Percentiles rank a stretch among this genome's conserved stretches.
phyloP scores from a whole-genome alignment of 2,797 vertebrate genomes.

The Sebastes oblongus region DNA sequence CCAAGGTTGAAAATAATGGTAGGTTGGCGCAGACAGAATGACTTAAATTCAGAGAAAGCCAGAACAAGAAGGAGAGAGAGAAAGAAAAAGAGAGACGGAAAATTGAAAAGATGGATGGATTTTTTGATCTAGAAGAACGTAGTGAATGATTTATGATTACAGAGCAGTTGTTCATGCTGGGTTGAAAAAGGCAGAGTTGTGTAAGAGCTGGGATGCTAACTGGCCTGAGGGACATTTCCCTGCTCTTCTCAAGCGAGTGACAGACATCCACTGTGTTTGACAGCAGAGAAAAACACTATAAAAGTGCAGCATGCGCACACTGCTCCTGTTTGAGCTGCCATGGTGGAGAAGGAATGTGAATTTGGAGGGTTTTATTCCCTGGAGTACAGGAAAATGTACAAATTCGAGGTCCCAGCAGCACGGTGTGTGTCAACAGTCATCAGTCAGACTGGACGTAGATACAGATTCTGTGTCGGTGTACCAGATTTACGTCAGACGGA shows the following conservation, averaged over 20 bases:
- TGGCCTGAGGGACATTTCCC: slow-evolving; percentile 17
- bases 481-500: slow-evolving; percentile 42
- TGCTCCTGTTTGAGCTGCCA: not conserved
- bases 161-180: slow-evolving; percentile 13
- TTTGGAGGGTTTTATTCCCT: not conserved
- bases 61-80: not conserved
- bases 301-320: not conserved
- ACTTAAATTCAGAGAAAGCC: not conserved
- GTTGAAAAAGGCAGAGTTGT: not conserved
- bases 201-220: not conserved
- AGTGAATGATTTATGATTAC: not conserved
- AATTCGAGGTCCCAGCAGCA: not conserved
- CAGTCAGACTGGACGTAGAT: slow-evolving; percentile 24
- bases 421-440: not conserved
- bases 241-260: slow-evolving; percentile 6
- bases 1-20: not conserved
- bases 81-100: not conserved
- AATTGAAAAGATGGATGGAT: not conserved
- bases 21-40: not conserved
- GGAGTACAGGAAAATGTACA: not conserved
- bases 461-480: slow-evolving; percentile 42
- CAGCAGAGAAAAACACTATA: not conserved
- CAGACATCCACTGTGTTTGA: slow-evolving; percentile 6
- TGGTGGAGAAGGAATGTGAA: not conserved
- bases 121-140: slow-evolving; percentile 13